Evolutionary conservation across 2,113 vertebrate species (phyloP).

Genomic region (Xiphophorus maculatus): DNA sequence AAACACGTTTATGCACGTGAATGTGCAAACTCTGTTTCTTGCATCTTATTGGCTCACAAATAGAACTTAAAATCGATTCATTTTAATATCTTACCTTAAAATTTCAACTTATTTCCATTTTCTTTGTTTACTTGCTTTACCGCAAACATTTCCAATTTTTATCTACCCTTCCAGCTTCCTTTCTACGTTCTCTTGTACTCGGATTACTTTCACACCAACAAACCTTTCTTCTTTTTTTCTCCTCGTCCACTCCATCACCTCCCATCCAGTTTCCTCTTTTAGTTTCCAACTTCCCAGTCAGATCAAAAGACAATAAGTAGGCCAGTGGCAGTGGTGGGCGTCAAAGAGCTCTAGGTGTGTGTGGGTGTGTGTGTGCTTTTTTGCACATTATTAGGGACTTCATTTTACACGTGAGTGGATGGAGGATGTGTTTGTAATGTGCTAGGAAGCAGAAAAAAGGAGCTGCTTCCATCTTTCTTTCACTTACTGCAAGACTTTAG

Average conservation of each 20-base stretch:
- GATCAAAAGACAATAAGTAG: conserved; percentile 71
- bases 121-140: no score
- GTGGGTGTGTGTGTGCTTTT: background rate
- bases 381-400: conserved; percentile 22
- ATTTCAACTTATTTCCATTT: no score
- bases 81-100: no score
- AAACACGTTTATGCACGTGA: no score
- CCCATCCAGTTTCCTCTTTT: background rate
- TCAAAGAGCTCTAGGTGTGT: conserved; percentile 44
- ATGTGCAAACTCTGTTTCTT: no score
- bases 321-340: conserved; percentile 57
- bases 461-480: conserved; percentile 11
- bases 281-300: conserved; percentile 39
- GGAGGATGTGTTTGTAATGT: conserved; percentile 11
- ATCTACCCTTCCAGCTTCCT: background rate
- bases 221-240: conserved; percentile 1
- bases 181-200: background rate
- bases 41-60: no score
- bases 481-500: conserved; percentile 3
- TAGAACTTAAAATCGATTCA: no score
- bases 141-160: no score
- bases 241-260: conserved; percentile 12
- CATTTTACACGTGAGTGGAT: conserved; percentile 29
- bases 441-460: background rate
- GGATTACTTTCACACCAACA: background rate